Base-by-base conservation (phyloP, 2,888 invertebrate species). In the Hirtodrosophila confusa region DNA sequence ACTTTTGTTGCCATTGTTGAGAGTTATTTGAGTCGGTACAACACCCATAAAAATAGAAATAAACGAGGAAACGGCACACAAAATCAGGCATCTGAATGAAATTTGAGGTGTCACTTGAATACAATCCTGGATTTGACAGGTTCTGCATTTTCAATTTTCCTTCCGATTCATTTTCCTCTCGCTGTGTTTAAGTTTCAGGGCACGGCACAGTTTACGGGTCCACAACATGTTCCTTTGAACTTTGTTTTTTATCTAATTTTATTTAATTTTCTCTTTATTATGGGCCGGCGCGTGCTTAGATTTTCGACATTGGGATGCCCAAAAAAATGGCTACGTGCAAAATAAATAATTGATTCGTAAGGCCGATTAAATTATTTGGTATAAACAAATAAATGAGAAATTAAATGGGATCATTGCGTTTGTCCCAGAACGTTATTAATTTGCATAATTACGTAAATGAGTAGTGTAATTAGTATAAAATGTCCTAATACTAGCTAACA, bases 361-460 rank as follows among this genome's bases (percentile, higher is more conserved):
- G 66, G 50, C 76, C 48, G 67, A 68, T 78, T 66, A 57, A 85
- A 78, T 69, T 62, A 61, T 49, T 60, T 47, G 33, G n/a, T 41
- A 60, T 45, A 62, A 71, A 68, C 57, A 61, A 39, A 50, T 23
- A 43, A 47, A 73, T 44, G 40, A 60, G 27, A 51, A 62, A 60
- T 60, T 36, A 57, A 62, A 47, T 41, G 17, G 29, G 24, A 11
- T 43, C 33, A 11, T 10, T 69, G 44, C 23, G 49, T 41, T 12
- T 54, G 35, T 17, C 6, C 29, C 23, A 23, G 64, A 40, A 58
- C 31, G 27, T 35, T 61, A 72, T 82, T 74, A 76, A 82, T 82
- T 82, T 71, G 71, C 82, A 85, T 85, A 82, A 82, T 82, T 76
- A 78, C 65, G 68, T 58, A 75, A 82, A 85, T 72, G 79, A 69